A percentile compares a stretch with the other conserved stretches of the same genome.
These are phyloP conservation scores for Oncopodura yosiiana DNA, from an alignment of 1,140 invertebrate genomes.

Conservation along the genomic window DNA sequence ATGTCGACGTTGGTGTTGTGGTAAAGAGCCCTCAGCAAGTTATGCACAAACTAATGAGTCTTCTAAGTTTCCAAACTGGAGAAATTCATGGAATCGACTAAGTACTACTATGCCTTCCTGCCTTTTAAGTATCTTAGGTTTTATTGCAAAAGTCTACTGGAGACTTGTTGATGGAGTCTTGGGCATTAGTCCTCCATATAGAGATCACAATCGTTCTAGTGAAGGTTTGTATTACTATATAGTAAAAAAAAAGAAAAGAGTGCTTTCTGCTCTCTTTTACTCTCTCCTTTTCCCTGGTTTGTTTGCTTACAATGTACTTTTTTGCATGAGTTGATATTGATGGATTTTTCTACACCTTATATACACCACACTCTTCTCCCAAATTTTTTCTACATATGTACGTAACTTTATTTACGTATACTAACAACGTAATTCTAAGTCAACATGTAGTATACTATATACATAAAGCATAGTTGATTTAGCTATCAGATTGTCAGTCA, in stretches of 20 bases:
- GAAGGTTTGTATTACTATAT: constrained; percentile 21
- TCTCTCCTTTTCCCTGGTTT: constrained; percentile 16
- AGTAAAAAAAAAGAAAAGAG: no score
- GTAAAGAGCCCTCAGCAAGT: not conserved
- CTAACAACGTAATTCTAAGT: no score
- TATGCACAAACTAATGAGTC: constrained; percentile 3
- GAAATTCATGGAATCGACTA: constrained; percentile 14
- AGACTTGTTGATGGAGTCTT: constrained; percentile 31
- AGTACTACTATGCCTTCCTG: constrained; percentile 14
- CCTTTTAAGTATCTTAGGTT: constrained; percentile 28
- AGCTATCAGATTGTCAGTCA: no score
- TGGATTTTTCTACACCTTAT: no score
- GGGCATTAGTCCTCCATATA: constrained; percentile 27
- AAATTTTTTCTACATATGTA: no score
- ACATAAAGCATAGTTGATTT: no score
- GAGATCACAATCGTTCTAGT: constrained; percentile 29
- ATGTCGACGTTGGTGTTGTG: constrained; percentile 4
- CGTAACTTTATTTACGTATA: no score
- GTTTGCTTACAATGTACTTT: constrained; percentile 18
- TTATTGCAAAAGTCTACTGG: constrained; percentile 33
- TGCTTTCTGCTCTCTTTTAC: not conserved
- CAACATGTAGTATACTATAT: no score
- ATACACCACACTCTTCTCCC: no score
- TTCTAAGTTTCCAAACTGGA: not conserved
- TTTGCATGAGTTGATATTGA: no score